Base-by-base conservation (phyloP, 92 coral and sea anemone genomes). In the Porites evermanni region DNA sequence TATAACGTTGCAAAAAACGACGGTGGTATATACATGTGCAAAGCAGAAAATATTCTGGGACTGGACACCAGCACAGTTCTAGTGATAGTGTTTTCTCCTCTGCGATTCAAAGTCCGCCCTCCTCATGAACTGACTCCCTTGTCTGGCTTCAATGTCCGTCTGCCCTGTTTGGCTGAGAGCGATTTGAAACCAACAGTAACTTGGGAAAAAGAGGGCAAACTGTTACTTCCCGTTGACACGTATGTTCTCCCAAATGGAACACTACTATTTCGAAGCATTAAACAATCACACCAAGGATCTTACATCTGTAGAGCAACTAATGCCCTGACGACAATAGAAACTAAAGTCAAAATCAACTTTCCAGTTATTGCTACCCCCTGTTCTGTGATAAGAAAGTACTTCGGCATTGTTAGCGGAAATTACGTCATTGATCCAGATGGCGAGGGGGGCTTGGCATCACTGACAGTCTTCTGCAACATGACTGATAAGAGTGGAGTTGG, bases 281-380 rank as follows among this genome's bases (percentile, higher is more conserved):
- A 19, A 44, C 21, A 44, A 8, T 64, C 60, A 54, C 82, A 80
- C 47, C 14, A 32, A 73, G 91, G 91, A n/a, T 12, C 51, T 61
- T 92, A 89, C 86, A 84, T 77, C 78, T 91, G 89, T 80, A 91
- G 53, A 63, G 92, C 83, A 23, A 56, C 69, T 77, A 80, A 63
- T 81, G 77, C 53, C 79, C 89, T 59, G 19, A 54, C 71, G 72
- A 69, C 71, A 56, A 38, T 82, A 51, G 85, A 88, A 78, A 75
- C 75, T 53, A 69, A 63, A 72, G 79, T 79, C 0, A 74, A 84
- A 61, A 50, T 84, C 29, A 32, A 26, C 47, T 14, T 24, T n/a
- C 74, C 61, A 21, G 20, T 52, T 6, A 53, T 44, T 8, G 59
- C 32, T 18, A 16, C 85, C 5, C 79, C 84, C 70, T 77, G 90